Conservation (phyloP, 2,888 invertebrate species). For the Amphiduros pacificus region DNA sequence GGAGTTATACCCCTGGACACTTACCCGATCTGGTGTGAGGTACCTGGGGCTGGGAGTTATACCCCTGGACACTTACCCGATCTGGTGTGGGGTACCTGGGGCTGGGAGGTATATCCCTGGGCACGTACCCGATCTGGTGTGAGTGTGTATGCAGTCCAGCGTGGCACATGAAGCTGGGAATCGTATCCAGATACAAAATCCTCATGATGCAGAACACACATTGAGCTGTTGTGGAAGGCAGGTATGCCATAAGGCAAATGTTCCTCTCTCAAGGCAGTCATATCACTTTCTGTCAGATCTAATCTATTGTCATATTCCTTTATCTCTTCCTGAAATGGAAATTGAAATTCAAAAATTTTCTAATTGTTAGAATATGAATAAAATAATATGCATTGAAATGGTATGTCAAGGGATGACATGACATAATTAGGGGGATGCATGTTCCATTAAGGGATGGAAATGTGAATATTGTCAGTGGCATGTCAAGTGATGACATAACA, state of each 20-base stretch:
- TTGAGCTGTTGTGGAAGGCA: background rate
- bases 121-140: background rate
- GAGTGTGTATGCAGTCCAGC: conserved; percentile 38
- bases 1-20: no score
- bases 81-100: no score
- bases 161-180: conserved; percentile 26
- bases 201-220: conserved; percentile 33
- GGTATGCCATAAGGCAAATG: conserved; percentile 37
- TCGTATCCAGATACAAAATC: conserved; percentile 36
- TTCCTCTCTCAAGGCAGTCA: background rate
- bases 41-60: no score
- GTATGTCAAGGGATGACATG: no score
- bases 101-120: background rate
- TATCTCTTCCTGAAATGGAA: conserved; percentile 6
- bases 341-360: background rate
- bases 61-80: no score
- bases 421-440: no score
- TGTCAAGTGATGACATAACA: no score
- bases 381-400: no score
- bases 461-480: no score
- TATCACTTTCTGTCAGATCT: conserved; percentile 20
- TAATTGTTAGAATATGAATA: no score
- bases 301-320: conserved; percentile 26
- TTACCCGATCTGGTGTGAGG: no score
- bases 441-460: no score